phyloP scores from a whole-genome alignment of 2,797 vertebrate genomes.

The Oreochromis grahami region DNA sequence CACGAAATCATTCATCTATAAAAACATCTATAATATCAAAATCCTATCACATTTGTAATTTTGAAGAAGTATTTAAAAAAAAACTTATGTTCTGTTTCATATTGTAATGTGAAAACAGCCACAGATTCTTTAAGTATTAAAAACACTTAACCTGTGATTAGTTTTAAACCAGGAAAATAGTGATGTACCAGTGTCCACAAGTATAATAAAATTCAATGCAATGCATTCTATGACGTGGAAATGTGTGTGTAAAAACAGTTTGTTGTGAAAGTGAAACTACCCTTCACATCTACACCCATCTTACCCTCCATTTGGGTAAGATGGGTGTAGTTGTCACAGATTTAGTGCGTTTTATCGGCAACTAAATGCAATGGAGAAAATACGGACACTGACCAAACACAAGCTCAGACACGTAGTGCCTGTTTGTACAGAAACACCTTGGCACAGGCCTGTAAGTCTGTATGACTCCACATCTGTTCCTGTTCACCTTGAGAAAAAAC shows the following conservation, averaged over 20 bases:
- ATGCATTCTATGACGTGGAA: not conserved
- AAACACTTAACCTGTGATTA: not conserved
- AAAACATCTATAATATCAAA: no score
- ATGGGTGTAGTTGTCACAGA: not conserved
- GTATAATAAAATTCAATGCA: not conserved
- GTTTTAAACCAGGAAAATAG: not conserved
- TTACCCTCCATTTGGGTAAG: not conserved
- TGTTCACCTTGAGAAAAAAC: no score
- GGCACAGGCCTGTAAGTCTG: no score
- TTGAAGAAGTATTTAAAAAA: not conserved
- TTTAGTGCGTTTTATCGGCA: not conserved
- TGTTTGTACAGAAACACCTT: no score
- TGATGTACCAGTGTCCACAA: not conserved
- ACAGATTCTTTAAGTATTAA: not conserved
- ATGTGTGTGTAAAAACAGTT: not conserved
- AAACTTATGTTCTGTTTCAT: not conserved
- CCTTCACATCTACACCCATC: not conserved
- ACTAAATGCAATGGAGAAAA: not conserved
- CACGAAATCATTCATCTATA: not conserved
- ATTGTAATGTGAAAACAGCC: not conserved
- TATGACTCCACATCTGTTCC: no score
- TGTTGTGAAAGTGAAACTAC: not conserved
- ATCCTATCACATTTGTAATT: no score
- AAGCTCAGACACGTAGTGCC: not conserved
- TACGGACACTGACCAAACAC: not conserved